Percentiles rank a stretch among this genome's conserved stretches.
phyloP scores from a whole-genome alignment of 2,888 invertebrate genomes.

The Tribolium freemani region DNA sequence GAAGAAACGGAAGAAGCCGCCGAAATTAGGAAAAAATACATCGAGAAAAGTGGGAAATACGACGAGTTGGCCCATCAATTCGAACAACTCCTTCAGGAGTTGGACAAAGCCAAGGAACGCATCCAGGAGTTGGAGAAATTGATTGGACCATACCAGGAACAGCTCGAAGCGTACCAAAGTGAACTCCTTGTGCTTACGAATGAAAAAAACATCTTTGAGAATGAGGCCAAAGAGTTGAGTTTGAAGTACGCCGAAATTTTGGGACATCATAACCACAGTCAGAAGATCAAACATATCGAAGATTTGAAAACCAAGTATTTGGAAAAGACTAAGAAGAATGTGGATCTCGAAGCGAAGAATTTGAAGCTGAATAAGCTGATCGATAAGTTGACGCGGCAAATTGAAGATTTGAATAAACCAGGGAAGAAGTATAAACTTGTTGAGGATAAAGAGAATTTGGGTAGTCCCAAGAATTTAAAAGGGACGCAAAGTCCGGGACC shows the following conservation, averaged over 20 bases:
- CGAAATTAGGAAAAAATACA: conserved; percentile 59
- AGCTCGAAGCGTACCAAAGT: conserved; percentile 68
- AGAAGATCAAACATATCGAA: conserved; percentile 73
- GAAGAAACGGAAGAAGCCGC: conserved; percentile 59
- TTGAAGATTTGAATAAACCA: conserved; percentile 56
- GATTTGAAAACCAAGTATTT: conserved; percentile 68
- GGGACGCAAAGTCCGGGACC: conserved; percentile 66
- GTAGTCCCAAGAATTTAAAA: conserved; percentile 64
- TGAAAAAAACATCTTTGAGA: conserved; percentile 65
- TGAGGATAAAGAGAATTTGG: conserved; percentile 70
- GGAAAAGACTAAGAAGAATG: conserved; percentile 58
- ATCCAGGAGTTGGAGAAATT: conserved; percentile 46
- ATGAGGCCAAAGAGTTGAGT: conserved; percentile 70
- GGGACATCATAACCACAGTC: conserved; percentile 77
- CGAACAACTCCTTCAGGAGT: conserved; percentile 52
- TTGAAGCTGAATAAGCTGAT: conserved; percentile 63
- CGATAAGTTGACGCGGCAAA: conserved; percentile 66
- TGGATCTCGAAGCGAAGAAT: conserved; percentile 58
- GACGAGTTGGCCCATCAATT: conserved; percentile 59
- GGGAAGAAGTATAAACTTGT: conserved; percentile 52
- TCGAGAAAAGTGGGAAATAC: conserved; percentile 63
- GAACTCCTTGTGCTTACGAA: conserved; percentile 66
- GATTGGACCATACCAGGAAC: conserved; percentile 66
- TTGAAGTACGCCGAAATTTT: conserved; percentile 73
- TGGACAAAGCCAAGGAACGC: conserved; percentile 48